Conservation (phyloP, 2,888 invertebrate genomes). For the Notodonta dromedarius region DNA sequence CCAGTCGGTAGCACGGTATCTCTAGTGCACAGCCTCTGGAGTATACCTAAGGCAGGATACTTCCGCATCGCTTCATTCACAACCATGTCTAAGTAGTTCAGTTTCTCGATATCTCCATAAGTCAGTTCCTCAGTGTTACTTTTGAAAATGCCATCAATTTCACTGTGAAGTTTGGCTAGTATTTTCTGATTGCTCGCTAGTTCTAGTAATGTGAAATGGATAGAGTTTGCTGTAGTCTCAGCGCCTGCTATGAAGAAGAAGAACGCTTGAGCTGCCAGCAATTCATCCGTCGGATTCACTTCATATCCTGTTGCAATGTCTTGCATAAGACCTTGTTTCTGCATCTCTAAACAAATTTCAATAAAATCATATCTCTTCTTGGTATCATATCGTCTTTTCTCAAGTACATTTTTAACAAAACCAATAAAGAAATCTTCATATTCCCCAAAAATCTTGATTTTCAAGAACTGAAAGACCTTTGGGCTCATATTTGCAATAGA, state of each 20-base stretch:
- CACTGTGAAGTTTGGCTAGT: slow-evolving; percentile 59
- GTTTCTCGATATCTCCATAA: slow-evolving; percentile 55
- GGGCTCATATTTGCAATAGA: slow-evolving; percentile 45
- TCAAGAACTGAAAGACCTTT: slow-evolving; percentile 44
- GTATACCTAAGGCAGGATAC: slow-evolving; percentile 58
- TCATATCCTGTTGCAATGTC: slow-evolving; percentile 54
- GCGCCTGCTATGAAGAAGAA: slow-evolving; percentile 76
- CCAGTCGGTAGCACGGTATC: slow-evolving; percentile 53
- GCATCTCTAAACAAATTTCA: slow-evolving; percentile 61
- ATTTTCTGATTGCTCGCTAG: slow-evolving; percentile 63
- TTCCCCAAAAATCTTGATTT: slow-evolving; percentile 56
- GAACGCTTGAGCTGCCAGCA: slow-evolving; percentile 72
- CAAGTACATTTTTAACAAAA: slow-evolving; percentile 56
- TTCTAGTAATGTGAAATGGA: slow-evolving; percentile 64
- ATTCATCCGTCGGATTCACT: slow-evolving; percentile 56
- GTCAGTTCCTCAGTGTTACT: slow-evolving; percentile 48
- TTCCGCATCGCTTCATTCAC: slow-evolving; percentile 62
- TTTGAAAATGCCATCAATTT: slow-evolving; percentile 61
- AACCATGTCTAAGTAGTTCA: slow-evolving; percentile 70
- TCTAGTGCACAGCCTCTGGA: slow-evolving; percentile 56
- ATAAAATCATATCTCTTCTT: slow-evolving; percentile 58
- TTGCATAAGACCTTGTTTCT: slow-evolving; percentile 54
- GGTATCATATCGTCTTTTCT: slow-evolving; percentile 41
- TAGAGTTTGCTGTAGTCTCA: slow-evolving; percentile 67
- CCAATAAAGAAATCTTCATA: slow-evolving; percentile 61